These are phyloP conservation scores for Meloe dianella DNA, from an alignment of 2,888 invertebrate species.

Conservation along the genomic window DNA sequence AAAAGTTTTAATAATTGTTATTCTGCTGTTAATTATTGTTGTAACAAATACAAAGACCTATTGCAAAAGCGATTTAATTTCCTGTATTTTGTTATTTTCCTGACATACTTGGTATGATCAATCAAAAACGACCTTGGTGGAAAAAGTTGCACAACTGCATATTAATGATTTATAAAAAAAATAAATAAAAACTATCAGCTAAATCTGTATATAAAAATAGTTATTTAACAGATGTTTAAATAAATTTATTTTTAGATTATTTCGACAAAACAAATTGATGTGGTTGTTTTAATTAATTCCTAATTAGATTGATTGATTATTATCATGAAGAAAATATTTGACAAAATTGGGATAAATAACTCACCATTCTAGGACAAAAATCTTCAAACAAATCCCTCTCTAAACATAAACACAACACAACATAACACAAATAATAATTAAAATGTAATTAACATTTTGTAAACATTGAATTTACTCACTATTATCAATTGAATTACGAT, in stretches of 20 bases:
- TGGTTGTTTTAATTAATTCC: too few relatives aligned
- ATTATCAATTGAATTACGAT: conserved; percentile 1
- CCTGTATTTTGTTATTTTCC: conserved; percentile 41
- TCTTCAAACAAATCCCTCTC: conserved; percentile 36
- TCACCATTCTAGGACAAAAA: conserved; percentile 37
- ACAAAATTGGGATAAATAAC: conserved; percentile 28
- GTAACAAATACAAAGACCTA: conserved; percentile 18
- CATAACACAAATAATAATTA: conserved; percentile 12
- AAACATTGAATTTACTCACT: conserved; percentile 2
- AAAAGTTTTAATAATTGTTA: too few relatives aligned
- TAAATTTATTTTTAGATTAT: too few relatives aligned
- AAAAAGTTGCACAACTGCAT: conserved; percentile 36
- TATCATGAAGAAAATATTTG: neutral
- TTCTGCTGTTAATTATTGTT: neutral
- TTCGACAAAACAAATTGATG: too few relatives aligned
- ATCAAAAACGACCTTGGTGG: conserved; percentile 39
- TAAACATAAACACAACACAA: conserved; percentile 16
- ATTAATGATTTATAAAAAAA: conserved; percentile 22
- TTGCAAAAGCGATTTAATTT: conserved; percentile 38
- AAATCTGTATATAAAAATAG: neutral
- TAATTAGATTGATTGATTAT: too few relatives aligned
- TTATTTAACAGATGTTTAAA: too few relatives aligned
- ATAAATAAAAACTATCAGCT: too few relatives aligned
- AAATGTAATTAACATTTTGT: neutral
- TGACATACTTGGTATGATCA: conserved; percentile 37